Evolutionary conservation across 2,113 vertebrate species (phyloP).

Genomic region (Mastomys natalensis): DNA sequence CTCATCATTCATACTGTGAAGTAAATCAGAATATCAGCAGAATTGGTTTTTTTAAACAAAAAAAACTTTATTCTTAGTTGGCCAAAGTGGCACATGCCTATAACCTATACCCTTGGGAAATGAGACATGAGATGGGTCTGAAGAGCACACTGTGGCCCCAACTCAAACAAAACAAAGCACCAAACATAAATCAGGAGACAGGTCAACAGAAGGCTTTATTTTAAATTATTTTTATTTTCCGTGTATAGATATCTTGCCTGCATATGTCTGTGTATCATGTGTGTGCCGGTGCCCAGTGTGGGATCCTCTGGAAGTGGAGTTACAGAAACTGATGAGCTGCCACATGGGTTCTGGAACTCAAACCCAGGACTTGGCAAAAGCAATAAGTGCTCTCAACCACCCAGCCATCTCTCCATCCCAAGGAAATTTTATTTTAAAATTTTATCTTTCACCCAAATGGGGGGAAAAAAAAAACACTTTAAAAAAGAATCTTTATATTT

Average conservation of each 20-base stretch:
- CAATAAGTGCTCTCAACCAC: not conserved
- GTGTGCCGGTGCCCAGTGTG: not conserved
- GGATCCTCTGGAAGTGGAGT: not conserved
- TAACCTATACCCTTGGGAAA: not conserved
- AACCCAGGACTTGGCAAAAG: not conserved
- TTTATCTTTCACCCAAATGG: conserved; percentile 5
- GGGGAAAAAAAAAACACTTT: not conserved
- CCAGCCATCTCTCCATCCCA: not conserved
- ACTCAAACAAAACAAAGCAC: not conserved
- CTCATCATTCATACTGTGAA: conserved; percentile 19
- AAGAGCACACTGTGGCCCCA: not conserved
- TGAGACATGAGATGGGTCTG: no score
- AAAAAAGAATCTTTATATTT: not conserved
- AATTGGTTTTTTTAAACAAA: not conserved
- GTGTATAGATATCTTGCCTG: not conserved
- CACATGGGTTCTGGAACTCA: not conserved
- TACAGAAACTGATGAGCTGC: not conserved
- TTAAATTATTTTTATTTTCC: conserved; percentile 8
- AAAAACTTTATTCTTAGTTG: not conserved
- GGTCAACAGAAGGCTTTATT: not conserved
- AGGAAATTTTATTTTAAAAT: conserved; percentile 42
- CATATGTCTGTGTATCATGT: not conserved
- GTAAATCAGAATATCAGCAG: conserved; percentile 43
- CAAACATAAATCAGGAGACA: not conserved
- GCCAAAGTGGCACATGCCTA: not conserved